These are phyloP conservation scores for Vulpes vulpes DNA, from an alignment of 2,113 vertebrate species.

Conservation along the genomic window DNA sequence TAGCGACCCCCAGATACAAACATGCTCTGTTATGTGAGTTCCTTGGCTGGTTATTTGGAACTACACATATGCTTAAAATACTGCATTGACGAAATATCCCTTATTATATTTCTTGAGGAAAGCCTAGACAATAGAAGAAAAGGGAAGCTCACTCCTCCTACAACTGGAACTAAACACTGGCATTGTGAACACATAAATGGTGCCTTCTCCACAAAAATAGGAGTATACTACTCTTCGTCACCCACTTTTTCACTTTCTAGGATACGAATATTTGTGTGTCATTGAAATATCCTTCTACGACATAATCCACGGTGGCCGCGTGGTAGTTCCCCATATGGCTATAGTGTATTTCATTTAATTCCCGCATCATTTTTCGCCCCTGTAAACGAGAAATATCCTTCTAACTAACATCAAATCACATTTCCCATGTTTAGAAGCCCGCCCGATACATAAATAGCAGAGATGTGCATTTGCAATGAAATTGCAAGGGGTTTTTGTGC, in stretches of 20 bases:
- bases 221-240: background rate
- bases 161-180: background rate
- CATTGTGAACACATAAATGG: background rate
- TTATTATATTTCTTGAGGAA: constrained; percentile 35
- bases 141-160: background rate
- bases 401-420: background rate
- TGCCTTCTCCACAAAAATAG: background rate
- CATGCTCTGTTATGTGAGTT: background rate
- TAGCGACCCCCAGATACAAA: background rate
- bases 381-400: background rate
- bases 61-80: background rate
- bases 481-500: background rate
- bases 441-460: background rate
- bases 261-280: background rate
- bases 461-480: background rate
- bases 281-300: background rate
- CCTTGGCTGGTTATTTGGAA: background rate
- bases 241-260: background rate
- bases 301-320: background rate
- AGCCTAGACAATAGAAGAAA: background rate
- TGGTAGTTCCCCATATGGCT: background rate
- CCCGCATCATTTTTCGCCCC: background rate
- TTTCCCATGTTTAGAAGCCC: background rate
- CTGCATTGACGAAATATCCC: background rate
- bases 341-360: background rate